Evolutionary conservation across 2,113 vertebrate species (phyloP).

Genomic region (Trachemys scripta): DNA sequence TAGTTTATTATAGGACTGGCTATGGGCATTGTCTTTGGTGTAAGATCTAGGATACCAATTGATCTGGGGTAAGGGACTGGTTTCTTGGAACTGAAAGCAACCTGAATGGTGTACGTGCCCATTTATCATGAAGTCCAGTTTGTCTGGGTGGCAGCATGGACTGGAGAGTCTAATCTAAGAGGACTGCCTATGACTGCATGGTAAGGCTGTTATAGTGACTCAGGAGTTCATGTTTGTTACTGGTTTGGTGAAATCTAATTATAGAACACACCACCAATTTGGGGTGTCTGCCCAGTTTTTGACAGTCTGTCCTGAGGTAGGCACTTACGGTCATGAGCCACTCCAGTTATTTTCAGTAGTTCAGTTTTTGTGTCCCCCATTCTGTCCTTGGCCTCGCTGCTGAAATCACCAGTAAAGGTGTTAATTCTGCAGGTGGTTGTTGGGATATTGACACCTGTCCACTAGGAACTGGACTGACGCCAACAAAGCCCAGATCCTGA

Average conservation of each 20-base stretch:
- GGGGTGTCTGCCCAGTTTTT: neutral
- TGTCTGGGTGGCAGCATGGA: too few relatives aligned
- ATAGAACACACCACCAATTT: neutral
- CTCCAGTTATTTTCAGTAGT: neutral
- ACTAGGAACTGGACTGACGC: fast-evolving
- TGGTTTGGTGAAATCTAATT: neutral
- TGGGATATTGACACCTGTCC: neutral
- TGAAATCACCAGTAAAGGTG: neutral
- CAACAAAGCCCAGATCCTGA: neutral
- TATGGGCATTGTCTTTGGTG: too few relatives aligned
- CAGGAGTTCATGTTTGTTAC: neutral
- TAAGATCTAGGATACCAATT: too few relatives aligned
- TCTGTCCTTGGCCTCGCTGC: neutral
- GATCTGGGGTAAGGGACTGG: too few relatives aligned
- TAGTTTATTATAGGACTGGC: too few relatives aligned
- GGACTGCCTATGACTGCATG: too few relatives aligned
- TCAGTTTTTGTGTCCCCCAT: neutral
- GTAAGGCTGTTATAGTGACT: too few relatives aligned
- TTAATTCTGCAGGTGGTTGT: neutral
- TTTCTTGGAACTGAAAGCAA: too few relatives aligned
- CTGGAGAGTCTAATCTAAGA: too few relatives aligned
- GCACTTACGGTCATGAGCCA: neutral
- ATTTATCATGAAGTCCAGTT: too few relatives aligned
- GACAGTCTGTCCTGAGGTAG: neutral
- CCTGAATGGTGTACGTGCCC: too few relatives aligned